Percentiles rank a stretch among this genome's conserved stretches.
These are phyloP conservation scores for Porites australiensis DNA, from an alignment of 64 coral and sea anemone species.

Conservation along the genomic window DNA sequence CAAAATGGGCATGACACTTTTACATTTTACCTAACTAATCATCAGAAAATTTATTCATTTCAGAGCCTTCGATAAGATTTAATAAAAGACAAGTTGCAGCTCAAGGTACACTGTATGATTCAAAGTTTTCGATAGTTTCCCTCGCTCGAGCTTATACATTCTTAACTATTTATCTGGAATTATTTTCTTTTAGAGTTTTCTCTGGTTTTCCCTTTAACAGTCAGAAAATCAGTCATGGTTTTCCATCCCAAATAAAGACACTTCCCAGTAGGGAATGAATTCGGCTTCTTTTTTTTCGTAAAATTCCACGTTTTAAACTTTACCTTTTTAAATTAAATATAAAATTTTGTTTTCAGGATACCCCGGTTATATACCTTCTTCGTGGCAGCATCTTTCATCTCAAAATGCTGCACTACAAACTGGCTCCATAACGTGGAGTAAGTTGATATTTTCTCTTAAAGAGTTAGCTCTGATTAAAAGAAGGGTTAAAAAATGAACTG, in stretches of 20 bases:
- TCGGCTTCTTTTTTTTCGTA: too few relatives aligned
- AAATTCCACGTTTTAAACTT: too few relatives aligned
- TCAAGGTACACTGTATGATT: not conserved
- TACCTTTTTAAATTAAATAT: not conserved
- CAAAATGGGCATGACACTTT: not conserved
- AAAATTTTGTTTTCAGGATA: not conserved
- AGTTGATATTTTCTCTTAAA: not conserved
- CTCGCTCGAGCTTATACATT: too few relatives aligned
- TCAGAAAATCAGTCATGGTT: too few relatives aligned
- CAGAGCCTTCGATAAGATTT: not conserved
- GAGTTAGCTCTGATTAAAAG: not conserved
- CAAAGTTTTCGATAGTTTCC: too few relatives aligned
- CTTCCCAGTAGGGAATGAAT: too few relatives aligned
- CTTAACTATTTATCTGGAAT: too few relatives aligned
- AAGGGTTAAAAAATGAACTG: too few relatives aligned
- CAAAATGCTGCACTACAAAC: not conserved
- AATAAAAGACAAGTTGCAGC: slow-evolving; percentile 5
- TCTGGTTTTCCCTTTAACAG: too few relatives aligned
- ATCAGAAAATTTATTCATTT: not conserved
- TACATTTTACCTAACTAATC: not conserved
- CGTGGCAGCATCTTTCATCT: not conserved
- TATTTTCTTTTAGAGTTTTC: too few relatives aligned
- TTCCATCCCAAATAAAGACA: too few relatives aligned
- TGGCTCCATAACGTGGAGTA: not conserved
- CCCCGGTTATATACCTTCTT: not conserved